Evolutionary conservation across 2,888 invertebrate species (phyloP), one percentile per base, ranked within the genome.

Genomic region (Cantharis rufa): DNA sequence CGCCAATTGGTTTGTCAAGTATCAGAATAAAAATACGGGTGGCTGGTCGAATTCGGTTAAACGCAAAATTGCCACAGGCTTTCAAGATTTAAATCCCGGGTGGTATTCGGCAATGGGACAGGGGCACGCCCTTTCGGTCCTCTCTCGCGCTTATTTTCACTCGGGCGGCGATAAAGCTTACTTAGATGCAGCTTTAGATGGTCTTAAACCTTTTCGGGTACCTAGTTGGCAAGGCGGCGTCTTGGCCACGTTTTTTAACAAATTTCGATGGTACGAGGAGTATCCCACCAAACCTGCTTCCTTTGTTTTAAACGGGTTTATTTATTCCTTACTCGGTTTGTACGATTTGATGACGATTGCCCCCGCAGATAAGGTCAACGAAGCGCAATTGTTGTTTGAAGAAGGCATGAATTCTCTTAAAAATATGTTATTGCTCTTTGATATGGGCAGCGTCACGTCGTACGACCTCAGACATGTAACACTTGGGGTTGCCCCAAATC

Each of bases 41-140:
- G 99, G 98, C 78, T 99, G 98, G 97, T 92, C 96, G 69, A 96
- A 97, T 86, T 95, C 95, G 71, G 98, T 97, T 69, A 86, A 85
- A 75, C 90, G 97, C 85, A 93, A 91, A 89, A 91, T 94, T 82
- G 92, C 93, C 1, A 89, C 92, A 68, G 94, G 94, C 21, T 94
- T 94, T 87, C 91, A 93, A 9, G 82, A 83, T 61, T 78, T 84
- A 62, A 82, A 83, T 78, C 82, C 82, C 74, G 87, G 87, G 64
- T 88, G 94, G 94, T 95, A 97, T 87, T 98, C 98, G 0, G 97
- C 98, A 0, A 99, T 99, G 99, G 98, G 97, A 2, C 99, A 99
- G 87, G 99, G 99, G 0, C 99, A 99, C 88, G 96, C 94, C 21
- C 95, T 99, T 82, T 98, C 98, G 0, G 92, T 99, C n/a, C 90